Evolutionary conservation across 1,140 invertebrate genomes (phyloP), one percentile per base, ranked within the genome.

Genomic region (Hormaphis cornu): DNA sequence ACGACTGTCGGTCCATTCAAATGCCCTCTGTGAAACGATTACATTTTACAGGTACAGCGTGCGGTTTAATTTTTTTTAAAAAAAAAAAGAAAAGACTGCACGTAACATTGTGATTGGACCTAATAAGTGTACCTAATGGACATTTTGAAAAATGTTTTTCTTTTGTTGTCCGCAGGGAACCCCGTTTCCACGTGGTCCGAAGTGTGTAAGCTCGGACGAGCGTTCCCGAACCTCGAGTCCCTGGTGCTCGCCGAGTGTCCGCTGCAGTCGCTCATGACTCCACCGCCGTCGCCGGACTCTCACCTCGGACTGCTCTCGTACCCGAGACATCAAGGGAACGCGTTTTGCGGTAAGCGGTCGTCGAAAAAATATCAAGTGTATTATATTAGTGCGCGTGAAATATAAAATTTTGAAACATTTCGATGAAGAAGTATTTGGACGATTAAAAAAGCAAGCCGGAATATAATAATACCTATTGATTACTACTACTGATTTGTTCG

Each of bases 211-310:
- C 76, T 96, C 37, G 92, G 92, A 8, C 84, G 86, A 69, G 81
- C 85, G 6, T 96, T 96, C 79, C 92, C 93, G 0, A 86, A 86
- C 73, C 77, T 96, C 63, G 87, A 93, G 77, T 86, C 87, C 0
- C 79, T 97, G 30, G 85, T 94, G 5, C 79, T 94, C 5, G 91
- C 91, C 24, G 90, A 95, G 72, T 94, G 91, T 79, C 88, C 89
- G 7, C 80, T 92, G 63, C 80, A 82, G 18, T 85, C 83, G 0
- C 71, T 90, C 24, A 82, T 82, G 61, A 30, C 69, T 18, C 28
- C 58, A 16, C 50, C 50, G 20, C 59, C 72, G 10, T 50, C 54
- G 2, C 58, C 59, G 1, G 70, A 71, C 37, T 7, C 46, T 71
- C 54, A 69, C 24, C 76, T 76, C 69, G 73, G 76, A 26, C 48